phyloP scores from a whole-genome alignment of 53 echinoderm and acorn worm genomes.

The Mesocentrotus franciscanus region DNA sequence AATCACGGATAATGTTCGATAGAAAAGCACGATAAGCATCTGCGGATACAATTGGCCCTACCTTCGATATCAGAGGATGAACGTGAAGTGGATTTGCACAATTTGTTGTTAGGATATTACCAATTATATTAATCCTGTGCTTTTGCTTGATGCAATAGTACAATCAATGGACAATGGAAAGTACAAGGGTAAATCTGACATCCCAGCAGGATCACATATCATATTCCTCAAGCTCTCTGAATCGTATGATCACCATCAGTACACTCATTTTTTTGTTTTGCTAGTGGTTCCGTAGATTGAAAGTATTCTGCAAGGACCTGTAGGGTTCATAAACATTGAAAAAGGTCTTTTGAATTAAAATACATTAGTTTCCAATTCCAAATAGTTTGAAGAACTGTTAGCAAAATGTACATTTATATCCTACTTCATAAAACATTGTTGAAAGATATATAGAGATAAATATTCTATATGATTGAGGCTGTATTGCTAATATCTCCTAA shows the following conservation, averaged over 20 bases:
- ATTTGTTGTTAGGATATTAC: constrained; percentile 46
- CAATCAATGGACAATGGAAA: background rate
- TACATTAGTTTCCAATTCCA: background rate
- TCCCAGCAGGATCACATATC: background rate
- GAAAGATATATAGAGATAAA: background rate
- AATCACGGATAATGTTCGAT: background rate
- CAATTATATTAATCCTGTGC: background rate
- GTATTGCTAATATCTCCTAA: no score
- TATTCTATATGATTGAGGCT: background rate
- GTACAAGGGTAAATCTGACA: background rate
- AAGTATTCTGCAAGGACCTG: no score
- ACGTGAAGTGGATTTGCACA: background rate
- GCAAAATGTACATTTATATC: background rate
- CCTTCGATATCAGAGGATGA: background rate
- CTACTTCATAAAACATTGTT: background rate
- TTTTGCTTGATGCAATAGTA: background rate
- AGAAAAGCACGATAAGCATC: background rate
- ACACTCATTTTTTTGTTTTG: background rate
- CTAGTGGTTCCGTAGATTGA: background rate
- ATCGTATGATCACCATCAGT: background rate
- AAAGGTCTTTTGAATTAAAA: background rate
- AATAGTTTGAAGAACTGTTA: background rate
- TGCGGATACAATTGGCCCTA: constrained; percentile 11
- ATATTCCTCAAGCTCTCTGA: background rate
- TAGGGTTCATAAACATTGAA: no score